Base-by-base conservation (phyloP, 2,888 invertebrate genomes). In the Cheilosia grossa region DNA sequence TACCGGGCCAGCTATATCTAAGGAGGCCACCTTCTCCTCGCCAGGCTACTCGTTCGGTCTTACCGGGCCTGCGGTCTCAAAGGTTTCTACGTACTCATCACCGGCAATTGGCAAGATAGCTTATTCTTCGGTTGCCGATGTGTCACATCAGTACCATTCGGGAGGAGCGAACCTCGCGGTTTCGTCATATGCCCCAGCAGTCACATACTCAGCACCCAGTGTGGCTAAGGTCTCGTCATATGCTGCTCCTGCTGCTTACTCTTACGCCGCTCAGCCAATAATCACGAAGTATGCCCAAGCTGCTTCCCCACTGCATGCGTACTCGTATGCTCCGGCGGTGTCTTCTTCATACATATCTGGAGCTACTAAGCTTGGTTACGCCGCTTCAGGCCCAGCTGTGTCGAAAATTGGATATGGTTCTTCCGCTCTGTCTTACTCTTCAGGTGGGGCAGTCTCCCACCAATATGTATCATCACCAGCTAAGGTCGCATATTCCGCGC, bases 301-400 rank as follows among this genome's bases (percentile, higher is more conserved):
- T 61, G 87, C 82, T 9, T 70, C 87, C 15, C 87, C 88, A 3
- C 30, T 73, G n/a, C 58, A 87, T 0, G 86, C 82, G 10, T 87
- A 87, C 58, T 75, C 77, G 0, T 89, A 87, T 15, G 4, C 87
- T 87, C 82, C 88, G 80, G 15, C 80, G 0, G 64, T 83, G 7
- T 69, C 83, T 1, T 59, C 83, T 2, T 64, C 83, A 4, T 83
- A 83, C 37, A 7, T 83, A 19, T 70, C 87, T 9, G 88, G 88
- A 37, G 87, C 86, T 4, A 53, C 72, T 19, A 83, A 87, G 15
- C 64, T 82, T 10, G 61, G 56, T 21, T 87, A 79, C 47, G 91
- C 91, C 77, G 92, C 92, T 7, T 37, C 37, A 4, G 37, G 37
- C 0, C 92, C 93, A 4, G 92, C 93, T 1, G 92, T 93, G 0